These are phyloP conservation scores for Hippocampus mohnikei DNA, from an alignment of 2,113 vertebrate species.

Conservation along the genomic window DNA sequence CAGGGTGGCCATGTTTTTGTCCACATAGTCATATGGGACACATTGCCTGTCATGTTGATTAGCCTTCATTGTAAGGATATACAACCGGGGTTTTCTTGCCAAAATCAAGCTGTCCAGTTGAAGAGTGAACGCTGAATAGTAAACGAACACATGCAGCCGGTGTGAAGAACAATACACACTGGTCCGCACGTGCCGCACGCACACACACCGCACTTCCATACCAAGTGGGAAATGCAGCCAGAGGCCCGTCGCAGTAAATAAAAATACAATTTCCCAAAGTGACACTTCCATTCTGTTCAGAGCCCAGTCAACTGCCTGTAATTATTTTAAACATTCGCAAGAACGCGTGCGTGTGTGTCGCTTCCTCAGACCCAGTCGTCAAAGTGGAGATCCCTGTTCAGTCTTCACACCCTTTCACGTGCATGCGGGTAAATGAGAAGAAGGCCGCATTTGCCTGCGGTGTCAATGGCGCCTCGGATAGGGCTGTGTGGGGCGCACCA, in stretches of 20 bases:
- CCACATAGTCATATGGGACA: too few relatives aligned
- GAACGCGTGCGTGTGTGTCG: slow-evolving; percentile 15
- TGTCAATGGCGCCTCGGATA: not conserved
- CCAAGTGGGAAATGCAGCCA: slow-evolving; percentile 28
- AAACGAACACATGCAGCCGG: not conserved
- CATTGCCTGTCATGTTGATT: too few relatives aligned
- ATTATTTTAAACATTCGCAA: slow-evolving; percentile 46
- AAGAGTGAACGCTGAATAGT: not conserved
- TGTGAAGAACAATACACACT: not conserved
- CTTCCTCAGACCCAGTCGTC: slow-evolving; percentile 4
- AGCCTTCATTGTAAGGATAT: not conserved
- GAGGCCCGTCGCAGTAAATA: slow-evolving; percentile 59
- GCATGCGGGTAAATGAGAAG: not conserved
- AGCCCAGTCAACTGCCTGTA: slow-evolving; percentile 37
- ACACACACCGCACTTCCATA: slow-evolving; percentile 12
- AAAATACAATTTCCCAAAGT: slow-evolving; percentile 55
- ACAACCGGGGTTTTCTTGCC: not conserved
- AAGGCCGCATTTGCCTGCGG: too few relatives aligned
- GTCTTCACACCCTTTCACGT: slow-evolving; percentile 14
- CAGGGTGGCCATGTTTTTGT: not conserved
- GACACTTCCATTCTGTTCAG: slow-evolving; percentile 59
- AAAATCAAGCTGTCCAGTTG: not conserved
- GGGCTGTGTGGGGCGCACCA: not conserved
- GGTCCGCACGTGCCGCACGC: not conserved
- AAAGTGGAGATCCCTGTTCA: slow-evolving; percentile 20